Conservation (phyloP, 2,888 invertebrate genomes). For the Erebia ligea region DNA sequence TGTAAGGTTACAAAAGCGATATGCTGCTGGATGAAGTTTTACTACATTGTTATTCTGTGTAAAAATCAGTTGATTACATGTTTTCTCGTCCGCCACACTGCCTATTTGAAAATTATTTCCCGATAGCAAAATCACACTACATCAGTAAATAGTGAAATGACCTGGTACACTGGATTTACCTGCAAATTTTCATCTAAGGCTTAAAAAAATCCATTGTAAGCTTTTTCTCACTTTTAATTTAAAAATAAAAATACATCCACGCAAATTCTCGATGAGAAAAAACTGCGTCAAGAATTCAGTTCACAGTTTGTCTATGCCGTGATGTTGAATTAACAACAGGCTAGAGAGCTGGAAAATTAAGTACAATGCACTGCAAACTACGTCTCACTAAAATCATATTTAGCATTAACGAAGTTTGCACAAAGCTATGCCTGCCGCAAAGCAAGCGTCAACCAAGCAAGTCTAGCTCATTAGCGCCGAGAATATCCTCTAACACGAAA, state of each 20-base stretch:
- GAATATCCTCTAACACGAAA: conserved; percentile 58
- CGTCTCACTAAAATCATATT: conserved; percentile 22
- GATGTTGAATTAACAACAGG: neutral
- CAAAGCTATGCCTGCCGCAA: conserved; percentile 24
- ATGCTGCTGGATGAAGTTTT: too few relatives aligned
- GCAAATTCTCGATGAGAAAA: neutral
- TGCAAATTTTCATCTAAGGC: too few relatives aligned
- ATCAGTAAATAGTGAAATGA: too few relatives aligned
- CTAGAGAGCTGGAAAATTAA: conserved; percentile 5
- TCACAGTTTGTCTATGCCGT: neutral
- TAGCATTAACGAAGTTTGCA: conserved; percentile 26
- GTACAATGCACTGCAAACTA: conserved; percentile 9
- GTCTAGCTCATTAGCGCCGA: conserved; percentile 67
- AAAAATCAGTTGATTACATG: too few relatives aligned
- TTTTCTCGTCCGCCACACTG: too few relatives aligned
- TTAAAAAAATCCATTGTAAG: neutral
- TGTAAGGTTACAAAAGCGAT: neutral
- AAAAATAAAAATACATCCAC: neutral
- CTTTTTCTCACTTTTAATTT: neutral
- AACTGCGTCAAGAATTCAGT: neutral
- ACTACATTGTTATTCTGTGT: neutral
- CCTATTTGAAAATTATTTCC: too few relatives aligned
- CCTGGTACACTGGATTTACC: too few relatives aligned
- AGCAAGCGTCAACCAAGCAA: conserved; percentile 24
- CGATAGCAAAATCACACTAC: too few relatives aligned